Conservation (phyloP, 2,113 vertebrate species). For the Ochotona curzoniae region DNA sequence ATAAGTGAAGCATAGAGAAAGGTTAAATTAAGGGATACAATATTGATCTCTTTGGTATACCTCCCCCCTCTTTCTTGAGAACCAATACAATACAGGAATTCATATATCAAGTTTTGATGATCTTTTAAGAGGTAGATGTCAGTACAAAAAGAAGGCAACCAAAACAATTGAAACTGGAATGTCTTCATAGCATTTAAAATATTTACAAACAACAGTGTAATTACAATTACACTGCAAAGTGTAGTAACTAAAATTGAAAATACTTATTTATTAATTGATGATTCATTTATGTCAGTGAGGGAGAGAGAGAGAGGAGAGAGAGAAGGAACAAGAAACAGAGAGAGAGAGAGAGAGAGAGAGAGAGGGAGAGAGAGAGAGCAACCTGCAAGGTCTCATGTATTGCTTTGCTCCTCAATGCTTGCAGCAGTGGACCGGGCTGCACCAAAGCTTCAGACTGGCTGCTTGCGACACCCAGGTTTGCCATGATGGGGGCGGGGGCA, state of each 20-base stretch:
- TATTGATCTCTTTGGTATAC: neutral
- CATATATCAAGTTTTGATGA: neutral
- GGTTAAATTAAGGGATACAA: neutral
- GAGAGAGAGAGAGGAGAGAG: no score
- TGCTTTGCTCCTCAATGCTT: no score
- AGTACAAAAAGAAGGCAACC: neutral
- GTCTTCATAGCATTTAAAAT: neutral
- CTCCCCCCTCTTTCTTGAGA: neutral
- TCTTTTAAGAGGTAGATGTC: neutral
- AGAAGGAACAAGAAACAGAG: no score
- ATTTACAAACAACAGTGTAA: neutral
- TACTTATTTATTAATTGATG: no score
- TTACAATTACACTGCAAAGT: neutral
- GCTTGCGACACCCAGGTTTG: no score
- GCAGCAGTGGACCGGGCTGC: no score
- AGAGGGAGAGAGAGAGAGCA: no score
- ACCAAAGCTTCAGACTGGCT: no score
- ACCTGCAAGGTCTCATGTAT: no score
- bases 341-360: no score
- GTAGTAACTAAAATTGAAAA: neutral
- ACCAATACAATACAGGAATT: neutral
- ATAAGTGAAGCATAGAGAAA: constrained; percentile 19
- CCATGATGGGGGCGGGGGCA: no score
- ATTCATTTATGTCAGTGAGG: no score
- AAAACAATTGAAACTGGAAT: neutral